Evolutionary conservation across 2,797 vertebrate genomes (phyloP).

Genomic region (Tenualosa ilisha): DNA sequence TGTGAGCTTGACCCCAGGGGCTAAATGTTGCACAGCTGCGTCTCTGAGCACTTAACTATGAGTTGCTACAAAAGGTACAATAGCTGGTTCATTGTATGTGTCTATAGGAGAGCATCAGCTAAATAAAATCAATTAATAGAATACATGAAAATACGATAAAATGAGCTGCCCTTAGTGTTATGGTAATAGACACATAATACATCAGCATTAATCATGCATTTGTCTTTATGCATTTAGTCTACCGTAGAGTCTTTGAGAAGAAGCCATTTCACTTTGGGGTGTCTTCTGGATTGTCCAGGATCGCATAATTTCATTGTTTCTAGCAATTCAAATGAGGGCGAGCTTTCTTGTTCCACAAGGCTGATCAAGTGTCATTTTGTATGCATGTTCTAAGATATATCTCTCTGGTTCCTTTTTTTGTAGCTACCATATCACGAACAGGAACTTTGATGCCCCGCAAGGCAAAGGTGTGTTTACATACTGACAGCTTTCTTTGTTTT

Average conservation of each 20-base stretch:
- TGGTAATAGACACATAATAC: too few relatives aligned
- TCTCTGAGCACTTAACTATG: too few relatives aligned
- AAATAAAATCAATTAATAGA: too few relatives aligned
- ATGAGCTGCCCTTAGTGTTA: too few relatives aligned
- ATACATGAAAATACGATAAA: too few relatives aligned
- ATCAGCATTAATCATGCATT: neutral
- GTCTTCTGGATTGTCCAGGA: neutral
- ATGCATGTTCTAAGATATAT: neutral
- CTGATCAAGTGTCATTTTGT: neutral
- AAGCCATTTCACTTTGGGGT: neutral
- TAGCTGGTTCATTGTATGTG: too few relatives aligned
- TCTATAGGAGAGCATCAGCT: too few relatives aligned
- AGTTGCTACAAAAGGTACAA: too few relatives aligned
- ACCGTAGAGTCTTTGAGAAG: neutral
- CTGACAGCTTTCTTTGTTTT: neutral
- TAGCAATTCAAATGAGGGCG: neutral
- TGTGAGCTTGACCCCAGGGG: too few relatives aligned
- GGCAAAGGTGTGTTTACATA: slow-evolving; percentile 65
- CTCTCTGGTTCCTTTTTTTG: slow-evolving; percentile 23
- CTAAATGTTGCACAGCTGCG: too few relatives aligned
- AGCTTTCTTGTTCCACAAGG: neutral
- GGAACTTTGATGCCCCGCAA: slow-evolving; percentile 75
- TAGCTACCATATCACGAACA: slow-evolving; percentile 75
- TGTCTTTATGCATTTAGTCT: neutral
- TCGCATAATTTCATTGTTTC: neutral